Conservation (phyloP, 2,888 invertebrate genomes). For the Morinoia aosen region DNA sequence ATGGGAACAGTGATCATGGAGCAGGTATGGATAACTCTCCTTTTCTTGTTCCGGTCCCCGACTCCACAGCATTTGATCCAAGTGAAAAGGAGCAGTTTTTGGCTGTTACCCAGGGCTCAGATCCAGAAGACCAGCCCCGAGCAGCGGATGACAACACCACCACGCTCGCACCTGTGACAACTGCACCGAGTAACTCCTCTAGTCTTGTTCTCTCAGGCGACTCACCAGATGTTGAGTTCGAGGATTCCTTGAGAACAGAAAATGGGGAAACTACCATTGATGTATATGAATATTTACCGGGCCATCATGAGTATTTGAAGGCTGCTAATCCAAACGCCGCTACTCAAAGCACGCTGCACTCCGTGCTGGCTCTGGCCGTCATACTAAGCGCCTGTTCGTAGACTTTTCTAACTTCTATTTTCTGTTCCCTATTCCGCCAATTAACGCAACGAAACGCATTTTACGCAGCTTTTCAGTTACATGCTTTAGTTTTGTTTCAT, state of each 20-base stretch:
- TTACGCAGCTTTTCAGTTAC: too few species aligned
- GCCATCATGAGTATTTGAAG: conserved; percentile 12
- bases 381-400: neutral
- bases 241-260: neutral
- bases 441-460: neutral
- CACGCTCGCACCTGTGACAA: neutral
- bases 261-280: conserved; percentile 20
- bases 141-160: neutral
- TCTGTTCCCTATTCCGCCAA: neutral
- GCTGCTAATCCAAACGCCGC: neutral
- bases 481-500: too few species aligned
- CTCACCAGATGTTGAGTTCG: neutral
- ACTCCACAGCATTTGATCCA: neutral
- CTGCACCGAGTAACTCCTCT: neutral
- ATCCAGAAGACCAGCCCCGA: neutral
- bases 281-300: conserved; percentile 30
- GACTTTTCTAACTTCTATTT: neutral
- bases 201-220: neutral
- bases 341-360: neutral
- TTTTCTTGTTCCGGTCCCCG: neutral
- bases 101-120: neutral
- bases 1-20: neutral
- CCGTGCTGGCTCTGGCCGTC: neutral
- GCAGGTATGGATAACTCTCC: neutral
- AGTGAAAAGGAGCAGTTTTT: neutral